Evolutionary conservation across 2,113 vertebrate genomes (phyloP).

Genomic region (Thamnaconus septentrionalis): DNA sequence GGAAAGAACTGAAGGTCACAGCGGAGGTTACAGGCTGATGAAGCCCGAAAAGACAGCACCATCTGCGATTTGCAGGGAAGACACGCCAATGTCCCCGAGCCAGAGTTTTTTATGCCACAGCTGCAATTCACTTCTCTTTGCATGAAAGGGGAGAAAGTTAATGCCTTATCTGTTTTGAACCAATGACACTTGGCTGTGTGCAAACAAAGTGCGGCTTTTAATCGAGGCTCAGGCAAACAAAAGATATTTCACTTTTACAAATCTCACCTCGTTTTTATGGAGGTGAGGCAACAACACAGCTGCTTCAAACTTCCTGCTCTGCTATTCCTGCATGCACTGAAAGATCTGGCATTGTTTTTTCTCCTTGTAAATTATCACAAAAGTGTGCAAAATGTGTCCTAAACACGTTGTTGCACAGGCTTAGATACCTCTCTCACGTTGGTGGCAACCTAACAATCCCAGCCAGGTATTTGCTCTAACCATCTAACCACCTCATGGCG

Average conservation of each 20-base stretch:
- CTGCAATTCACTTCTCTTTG: conserved; percentile 8
- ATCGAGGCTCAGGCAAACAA: background rate
- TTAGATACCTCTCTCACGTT: too few relatives aligned
- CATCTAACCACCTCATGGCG: too few relatives aligned
- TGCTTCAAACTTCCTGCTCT: too few relatives aligned
- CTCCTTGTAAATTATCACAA: too few relatives aligned
- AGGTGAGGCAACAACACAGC: too few relatives aligned
- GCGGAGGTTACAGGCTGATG: conserved; percentile 36
- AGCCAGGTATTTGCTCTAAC: too few relatives aligned
- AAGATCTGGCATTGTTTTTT: too few relatives aligned
- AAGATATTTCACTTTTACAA: background rate
- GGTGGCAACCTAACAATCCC: too few relatives aligned
- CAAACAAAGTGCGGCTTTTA: conserved; percentile 1
- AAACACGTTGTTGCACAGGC: too few relatives aligned
- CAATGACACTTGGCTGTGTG: background rate
- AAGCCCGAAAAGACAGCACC: conserved; percentile 37
- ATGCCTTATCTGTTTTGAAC: conserved; percentile 14
- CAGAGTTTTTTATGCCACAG: conserved; percentile 20
- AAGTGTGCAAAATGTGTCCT: too few relatives aligned
- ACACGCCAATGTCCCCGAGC: conserved; percentile 5
- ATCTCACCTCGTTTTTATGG: too few relatives aligned
- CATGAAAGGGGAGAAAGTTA: conserved; percentile 4
- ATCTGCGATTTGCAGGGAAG: conserved; percentile 36
- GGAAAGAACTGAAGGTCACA: conserved; percentile 34
- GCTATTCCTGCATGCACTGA: too few relatives aligned